Conservation (phyloP, 2,888 invertebrate genomes). For the Dicranocentrus wangi region DNA sequence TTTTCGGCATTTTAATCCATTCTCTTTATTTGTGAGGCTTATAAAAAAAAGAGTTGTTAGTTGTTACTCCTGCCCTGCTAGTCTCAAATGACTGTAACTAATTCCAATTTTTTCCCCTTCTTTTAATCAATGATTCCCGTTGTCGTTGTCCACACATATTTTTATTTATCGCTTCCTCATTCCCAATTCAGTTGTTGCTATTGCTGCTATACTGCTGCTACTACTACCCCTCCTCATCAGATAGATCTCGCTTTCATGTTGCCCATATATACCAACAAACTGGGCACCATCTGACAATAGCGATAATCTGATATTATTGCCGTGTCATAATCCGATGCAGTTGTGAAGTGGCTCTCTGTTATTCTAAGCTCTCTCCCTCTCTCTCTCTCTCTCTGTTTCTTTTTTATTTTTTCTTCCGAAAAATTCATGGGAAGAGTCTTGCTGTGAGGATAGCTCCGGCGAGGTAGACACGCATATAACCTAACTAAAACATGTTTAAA, state of each 20-base stretch:
- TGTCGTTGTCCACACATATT: conserved; percentile 18
- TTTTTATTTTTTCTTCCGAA: conserved; percentile 54
- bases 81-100: too few species aligned
- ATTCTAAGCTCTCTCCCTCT: conserved; percentile 34
- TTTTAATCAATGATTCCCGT: conserved; percentile 39
- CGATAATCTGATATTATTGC: conserved; percentile 45
- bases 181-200: conserved; percentile 2
- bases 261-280: background rate
- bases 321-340: conserved; percentile 60
- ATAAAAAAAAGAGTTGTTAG: conserved; percentile 11
- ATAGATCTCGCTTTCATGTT: too few species aligned
- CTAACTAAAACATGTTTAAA: too few species aligned
- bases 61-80: background rate
- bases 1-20: background rate
- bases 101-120: background rate
- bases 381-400: conserved; percentile 35
- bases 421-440: conserved; percentile 60
- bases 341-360: conserved; percentile 46
- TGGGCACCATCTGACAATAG: conserved; percentile 21
- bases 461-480: background rate
- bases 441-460: conserved; percentile 56
- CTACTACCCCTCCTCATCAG: background rate
- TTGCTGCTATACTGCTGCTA: too few species aligned
- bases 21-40: background rate
- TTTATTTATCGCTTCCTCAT: conserved; percentile 59